Conservation (phyloP, 2,888 invertebrate species). For the Coelinius sp. region DNA sequence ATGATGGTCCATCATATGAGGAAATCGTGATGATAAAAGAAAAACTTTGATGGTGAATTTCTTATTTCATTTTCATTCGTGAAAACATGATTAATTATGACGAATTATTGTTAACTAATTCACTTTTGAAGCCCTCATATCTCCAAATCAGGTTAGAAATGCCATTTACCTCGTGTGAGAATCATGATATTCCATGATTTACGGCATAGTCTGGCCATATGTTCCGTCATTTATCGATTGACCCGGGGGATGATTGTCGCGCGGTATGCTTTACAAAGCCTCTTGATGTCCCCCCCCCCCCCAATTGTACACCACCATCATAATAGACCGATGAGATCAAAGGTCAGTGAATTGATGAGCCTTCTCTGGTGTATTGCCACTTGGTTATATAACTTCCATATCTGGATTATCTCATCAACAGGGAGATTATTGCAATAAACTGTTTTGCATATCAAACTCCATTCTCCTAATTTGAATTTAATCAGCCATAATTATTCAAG, state of each 20-base stretch:
- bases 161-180: not conserved
- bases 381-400: slow-evolving; percentile 1
- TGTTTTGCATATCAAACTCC: not conserved
- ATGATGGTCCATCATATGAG: too few species aligned
- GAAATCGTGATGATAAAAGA: too few species aligned
- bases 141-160: slow-evolving; percentile 2
- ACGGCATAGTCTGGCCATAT: slow-evolving; percentile 8
- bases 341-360: slow-evolving; percentile 14
- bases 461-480: not conserved
- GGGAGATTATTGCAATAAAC: not conserved
- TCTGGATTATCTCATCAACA: not conserved
- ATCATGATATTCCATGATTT: slow-evolving; percentile 22
- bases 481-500: too few species aligned
- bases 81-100: not conserved
- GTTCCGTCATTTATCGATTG: slow-evolving; percentile 24
- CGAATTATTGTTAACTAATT: slow-evolving; percentile 3
- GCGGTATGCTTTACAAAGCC: slow-evolving; percentile 17
- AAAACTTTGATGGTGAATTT: too few species aligned
- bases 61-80: too few species aligned
- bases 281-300: not conserved
- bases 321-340: slow-evolving; percentile 25
- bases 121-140: not conserved
- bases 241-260: slow-evolving; percentile 21
- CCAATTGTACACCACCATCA: not conserved
- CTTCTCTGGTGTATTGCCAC: not conserved